Conservation (phyloP, 2,797 vertebrate species). For the Gobionotothen gibberifrons region DNA sequence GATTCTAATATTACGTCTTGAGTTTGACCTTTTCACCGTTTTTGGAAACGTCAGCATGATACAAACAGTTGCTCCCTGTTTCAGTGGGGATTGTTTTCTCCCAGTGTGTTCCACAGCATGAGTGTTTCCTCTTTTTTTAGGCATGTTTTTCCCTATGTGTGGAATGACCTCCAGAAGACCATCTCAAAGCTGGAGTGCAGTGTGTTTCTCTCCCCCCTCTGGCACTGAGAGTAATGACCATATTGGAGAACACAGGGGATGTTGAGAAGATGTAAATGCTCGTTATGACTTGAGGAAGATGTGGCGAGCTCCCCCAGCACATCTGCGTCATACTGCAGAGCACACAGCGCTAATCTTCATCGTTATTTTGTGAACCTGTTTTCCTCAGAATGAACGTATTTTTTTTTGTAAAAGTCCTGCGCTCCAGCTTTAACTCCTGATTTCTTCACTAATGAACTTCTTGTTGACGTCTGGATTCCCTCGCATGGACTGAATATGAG, state of each 20-base stretch:
- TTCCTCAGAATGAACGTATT: too few species aligned
- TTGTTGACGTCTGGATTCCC: constrained; percentile 8
- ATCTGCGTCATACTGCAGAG: too few species aligned
- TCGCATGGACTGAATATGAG: constrained; percentile 52
- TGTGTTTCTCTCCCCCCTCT: too few species aligned
- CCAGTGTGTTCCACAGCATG: constrained; percentile 37
- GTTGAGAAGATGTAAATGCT: too few species aligned
- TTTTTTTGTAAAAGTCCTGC: too few species aligned
- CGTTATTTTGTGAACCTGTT: too few species aligned
- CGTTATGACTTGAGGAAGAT: too few species aligned
- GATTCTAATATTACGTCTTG: constrained; percentile 1
- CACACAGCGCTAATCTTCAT: too few species aligned
- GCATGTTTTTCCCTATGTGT: neutral
- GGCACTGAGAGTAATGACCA: too few species aligned
- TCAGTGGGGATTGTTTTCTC: neutral
- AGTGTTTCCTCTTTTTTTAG: constrained; percentile 24
- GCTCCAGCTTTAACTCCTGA: too few species aligned
- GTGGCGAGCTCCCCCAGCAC: too few species aligned
- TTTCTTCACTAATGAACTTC: constrained; percentile 11
- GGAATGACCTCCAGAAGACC: neutral
- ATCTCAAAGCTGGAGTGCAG: neutral
- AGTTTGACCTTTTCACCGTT: neutral
- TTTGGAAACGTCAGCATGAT: constrained; percentile 36
- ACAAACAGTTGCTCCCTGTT: neutral
- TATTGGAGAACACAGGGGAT: too few species aligned